Conservation (phyloP, 1,140 invertebrate genomes). For the Leptoteleia sp. region DNA sequence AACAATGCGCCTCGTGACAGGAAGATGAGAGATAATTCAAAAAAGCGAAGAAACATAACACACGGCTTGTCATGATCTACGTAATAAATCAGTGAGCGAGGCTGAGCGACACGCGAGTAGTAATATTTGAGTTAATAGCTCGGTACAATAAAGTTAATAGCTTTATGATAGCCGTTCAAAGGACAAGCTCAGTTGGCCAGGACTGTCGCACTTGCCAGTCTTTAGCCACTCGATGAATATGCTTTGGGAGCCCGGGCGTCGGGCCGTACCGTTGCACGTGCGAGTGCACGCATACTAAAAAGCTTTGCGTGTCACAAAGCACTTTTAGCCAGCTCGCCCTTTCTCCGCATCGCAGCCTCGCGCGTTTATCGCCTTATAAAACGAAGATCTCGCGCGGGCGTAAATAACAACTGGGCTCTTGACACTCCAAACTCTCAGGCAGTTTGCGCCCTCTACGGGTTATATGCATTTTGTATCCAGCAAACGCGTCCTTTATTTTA, state of each 20-base stretch:
- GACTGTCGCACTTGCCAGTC: constrained; percentile 61
- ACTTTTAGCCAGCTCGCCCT: constrained; percentile 65
- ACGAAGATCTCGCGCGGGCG: constrained; percentile 68
- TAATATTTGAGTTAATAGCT: constrained; percentile 80
- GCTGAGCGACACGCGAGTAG: constrained; percentile 78
- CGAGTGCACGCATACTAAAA: constrained; percentile 62
- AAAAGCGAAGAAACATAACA: constrained; percentile 48
- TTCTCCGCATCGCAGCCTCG: constrained; percentile 55
- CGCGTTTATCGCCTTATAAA: constrained; percentile 70
- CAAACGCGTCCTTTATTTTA: constrained; percentile 50
- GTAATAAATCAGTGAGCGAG: constrained; percentile 74
- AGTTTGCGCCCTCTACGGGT: constrained; percentile 58
- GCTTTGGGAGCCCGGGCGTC: constrained; percentile 44
- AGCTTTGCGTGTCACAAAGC: constrained; percentile 63
- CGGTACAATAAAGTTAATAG: constrained; percentile 80
- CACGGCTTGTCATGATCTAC: constrained; percentile 64
- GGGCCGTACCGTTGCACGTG: constrained; percentile 51
- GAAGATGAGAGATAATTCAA: constrained; percentile 16
- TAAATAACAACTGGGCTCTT: constrained; percentile 69
- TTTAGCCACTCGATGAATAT: constrained; percentile 64
- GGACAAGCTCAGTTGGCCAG: constrained; percentile 66
- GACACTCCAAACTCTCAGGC: constrained; percentile 67
- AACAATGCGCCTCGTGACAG: constrained; percentile 2
- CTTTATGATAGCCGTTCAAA: constrained; percentile 79
- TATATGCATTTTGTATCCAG: constrained; percentile 61